These are phyloP conservation scores for Pan paniscus DNA, from an alignment of 2,113 vertebrate genomes.

Conservation along the genomic window DNA sequence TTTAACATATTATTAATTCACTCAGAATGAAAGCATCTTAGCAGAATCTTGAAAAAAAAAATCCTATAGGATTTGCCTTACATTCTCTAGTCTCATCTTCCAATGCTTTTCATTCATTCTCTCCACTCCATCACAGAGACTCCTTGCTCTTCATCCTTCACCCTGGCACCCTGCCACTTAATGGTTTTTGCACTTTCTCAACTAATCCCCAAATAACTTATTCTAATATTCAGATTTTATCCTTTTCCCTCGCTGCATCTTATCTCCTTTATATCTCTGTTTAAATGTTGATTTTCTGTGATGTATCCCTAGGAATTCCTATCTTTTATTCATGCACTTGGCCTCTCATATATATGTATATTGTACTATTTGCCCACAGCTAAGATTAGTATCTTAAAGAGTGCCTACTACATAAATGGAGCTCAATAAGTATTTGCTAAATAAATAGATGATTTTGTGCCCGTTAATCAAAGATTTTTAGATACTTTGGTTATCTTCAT, in stretches of 20 bases:
- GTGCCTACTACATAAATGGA: not conserved
- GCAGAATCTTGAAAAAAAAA: not conserved
- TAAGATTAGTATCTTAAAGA: not conserved
- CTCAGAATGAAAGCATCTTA: not conserved
- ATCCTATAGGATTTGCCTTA: too few species aligned
- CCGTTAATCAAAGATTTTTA: not conserved
- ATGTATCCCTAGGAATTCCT: not conserved
- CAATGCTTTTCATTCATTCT: not conserved
- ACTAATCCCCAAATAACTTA: not conserved
- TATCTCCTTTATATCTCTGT: not conserved
- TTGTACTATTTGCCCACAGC: not conserved
- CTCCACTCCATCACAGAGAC: accelerated
- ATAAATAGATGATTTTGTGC: not conserved
- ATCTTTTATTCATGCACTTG: not conserved
- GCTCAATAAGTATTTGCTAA: not conserved
- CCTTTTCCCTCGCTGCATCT: not conserved
- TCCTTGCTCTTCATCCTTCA: not conserved
- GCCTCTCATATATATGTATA: not conserved
- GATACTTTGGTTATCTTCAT: not conserved
- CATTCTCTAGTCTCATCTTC: accelerated
- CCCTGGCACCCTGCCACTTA: accelerated
- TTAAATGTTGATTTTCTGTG: not conserved
- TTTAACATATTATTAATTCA: not conserved
- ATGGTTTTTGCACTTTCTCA: not conserved
- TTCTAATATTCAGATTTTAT: not conserved